Percentiles rank a stretch among this genome's conserved stretches.
phyloP scores from a whole-genome alignment of 2,888 invertebrate genomes.

The Sicus ferrugineus region DNA sequence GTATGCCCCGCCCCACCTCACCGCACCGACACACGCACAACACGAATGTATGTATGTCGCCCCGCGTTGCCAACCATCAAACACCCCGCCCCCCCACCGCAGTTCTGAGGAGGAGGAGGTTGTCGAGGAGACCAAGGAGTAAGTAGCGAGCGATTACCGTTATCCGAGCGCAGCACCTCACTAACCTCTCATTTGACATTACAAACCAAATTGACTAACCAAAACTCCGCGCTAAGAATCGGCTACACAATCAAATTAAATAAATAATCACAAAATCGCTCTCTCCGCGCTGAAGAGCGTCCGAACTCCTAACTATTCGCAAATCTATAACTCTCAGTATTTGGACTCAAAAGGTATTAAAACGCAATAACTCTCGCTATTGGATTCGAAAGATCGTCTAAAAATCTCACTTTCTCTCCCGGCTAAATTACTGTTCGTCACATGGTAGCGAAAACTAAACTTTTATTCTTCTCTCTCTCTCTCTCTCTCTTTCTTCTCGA shows the following conservation, averaged over 20 bases:
- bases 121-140: constrained; percentile 64
- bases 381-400: neutral
- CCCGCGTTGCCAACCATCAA: neutral
- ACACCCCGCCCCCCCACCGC: constrained; percentile 35
- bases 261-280: neutral
- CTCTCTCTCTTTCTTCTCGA: too few species aligned
- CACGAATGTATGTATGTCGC: constrained; percentile 20
- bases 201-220: constrained; percentile 27
- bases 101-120: constrained; percentile 66
- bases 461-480: constrained; percentile 52
- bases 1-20: constrained; percentile 25
- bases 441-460: constrained; percentile 14
- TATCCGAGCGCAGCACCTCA: neutral
- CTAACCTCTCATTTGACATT: constrained; percentile 6
- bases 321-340: neutral
- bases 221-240: constrained; percentile 6
- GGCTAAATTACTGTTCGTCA: constrained; percentile 19
- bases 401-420: neutral
- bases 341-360: constrained; percentile 38
- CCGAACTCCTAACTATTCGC: neutral
- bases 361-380: constrained; percentile 26
- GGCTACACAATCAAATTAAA: constrained; percentile 4
- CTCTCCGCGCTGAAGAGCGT: neutral
- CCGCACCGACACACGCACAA: neutral
- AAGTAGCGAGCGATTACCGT: constrained; percentile 50